Evolutionary conservation across 2,888 invertebrate species (phyloP).

Genomic region (Ceramica pisi): DNA sequence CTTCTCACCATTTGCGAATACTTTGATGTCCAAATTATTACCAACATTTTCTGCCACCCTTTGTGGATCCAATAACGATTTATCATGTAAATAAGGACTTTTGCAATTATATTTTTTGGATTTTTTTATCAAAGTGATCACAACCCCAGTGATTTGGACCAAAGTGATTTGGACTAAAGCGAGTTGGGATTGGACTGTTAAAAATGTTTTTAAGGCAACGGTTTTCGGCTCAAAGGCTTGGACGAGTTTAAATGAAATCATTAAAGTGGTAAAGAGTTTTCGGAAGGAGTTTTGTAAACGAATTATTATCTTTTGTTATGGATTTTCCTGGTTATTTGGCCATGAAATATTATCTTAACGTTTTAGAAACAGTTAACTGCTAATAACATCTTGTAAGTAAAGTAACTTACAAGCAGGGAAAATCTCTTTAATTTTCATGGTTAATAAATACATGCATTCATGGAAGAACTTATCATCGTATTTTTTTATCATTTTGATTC

Average conservation of each 20-base stretch:
- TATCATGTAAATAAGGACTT: constrained; percentile 59
- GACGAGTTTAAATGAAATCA: constrained; percentile 22
- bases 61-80: constrained; percentile 50
- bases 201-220: constrained; percentile 22
- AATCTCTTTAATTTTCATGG: too few species aligned
- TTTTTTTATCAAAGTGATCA: constrained; percentile 52
- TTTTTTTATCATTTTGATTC: too few species aligned
- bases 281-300: constrained; percentile 17
- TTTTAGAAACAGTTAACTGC: not conserved
- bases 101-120: constrained; percentile 50
- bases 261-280: constrained; percentile 31
- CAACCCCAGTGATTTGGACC: constrained; percentile 14
- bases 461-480: too few species aligned
- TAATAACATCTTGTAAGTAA: too few species aligned
- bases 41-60: constrained; percentile 54
- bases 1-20: constrained; percentile 57
- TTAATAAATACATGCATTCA: too few species aligned
- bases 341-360: not conserved
- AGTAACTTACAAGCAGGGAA: too few species aligned
- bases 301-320: not conserved
- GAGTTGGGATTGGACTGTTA: constrained; percentile 5
- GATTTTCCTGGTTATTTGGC: not conserved
- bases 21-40: constrained; percentile 63
- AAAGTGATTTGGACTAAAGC: constrained; percentile 25
- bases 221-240: constrained; percentile 27